Evolutionary conservation across 2,888 invertebrate species (phyloP), one percentile per base, ranked within the genome.

Genomic region (Meandrusa payeni): DNA sequence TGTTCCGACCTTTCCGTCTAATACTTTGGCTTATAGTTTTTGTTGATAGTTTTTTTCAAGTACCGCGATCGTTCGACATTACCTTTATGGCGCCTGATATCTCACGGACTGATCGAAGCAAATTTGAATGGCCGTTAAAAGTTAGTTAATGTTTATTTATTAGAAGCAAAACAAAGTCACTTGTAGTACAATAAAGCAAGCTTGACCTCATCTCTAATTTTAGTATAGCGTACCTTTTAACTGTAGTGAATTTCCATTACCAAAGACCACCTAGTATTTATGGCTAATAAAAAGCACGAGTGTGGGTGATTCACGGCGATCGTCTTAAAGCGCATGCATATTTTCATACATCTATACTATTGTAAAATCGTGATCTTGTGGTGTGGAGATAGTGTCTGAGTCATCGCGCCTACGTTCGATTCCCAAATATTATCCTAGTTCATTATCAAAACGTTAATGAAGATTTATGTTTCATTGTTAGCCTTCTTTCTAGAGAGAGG

Each of bases 51-150:
- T 82, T 83, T 42, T 76, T 76, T 73, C 62, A 67, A 73, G 63
- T 64, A 75, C 71, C 72, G 76, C 77, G 78, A 83, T 82, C 79
- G 74, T 62, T 62, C 71, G 63, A 77, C 77, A 80, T 86, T 79
- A 76, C 73, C 69, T 79, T 85, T 70, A 85, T 72, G 79, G 78
- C 75, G 73, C 71, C 70, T 66, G 61, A 67, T 80, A 79, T 79
- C 76, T 74, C 48, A 48, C 56, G 58, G 58, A 74, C 65, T 61
- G 69, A 80, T 82, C 79, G 76, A 75, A 64, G 77, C 81, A 71
- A 83, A 85, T 82, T 77, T 59, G 74, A 77, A 83, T 77, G 69
- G 76, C 67, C 61, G 67, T 82, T 80, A 73, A 72, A 72, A 66
- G 61, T 68, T 5, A 62, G 58, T 62, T 72, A 61, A 73, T 71